Evolutionary conservation across 2,888 invertebrate genomes (phyloP), one percentile per base, ranked within the genome.

Genomic region (Metalampra italica): DNA sequence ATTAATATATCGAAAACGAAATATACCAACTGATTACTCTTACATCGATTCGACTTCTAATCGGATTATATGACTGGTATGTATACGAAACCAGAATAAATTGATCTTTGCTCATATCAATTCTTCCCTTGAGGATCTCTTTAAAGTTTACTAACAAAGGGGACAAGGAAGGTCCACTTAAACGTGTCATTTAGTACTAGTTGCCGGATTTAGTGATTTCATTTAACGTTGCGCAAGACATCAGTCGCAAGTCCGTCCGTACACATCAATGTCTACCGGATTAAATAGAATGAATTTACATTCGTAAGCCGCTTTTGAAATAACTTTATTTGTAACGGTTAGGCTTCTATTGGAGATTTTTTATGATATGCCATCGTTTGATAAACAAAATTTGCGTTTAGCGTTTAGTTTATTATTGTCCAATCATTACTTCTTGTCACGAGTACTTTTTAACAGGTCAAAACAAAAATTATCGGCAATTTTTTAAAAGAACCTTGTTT

Each of bases 1-100:
- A 36, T 36, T 9, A 3, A 22, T 40, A 15, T 40, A 36, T 36
- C 36, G 11, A 32, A 38, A 11, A 37, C 45, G 47, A 49, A 48
- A 52, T 52, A n/a, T n/a, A n/a, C n/a, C n/a, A 56, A 55, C 43
- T 22, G 37, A 39, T 74, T 80, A 76, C 68, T 63, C 59, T 65
- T 69, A 66, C 66, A 71, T 72, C 69, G 73, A 76, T 81, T 81
- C 69, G 71, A n/a, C 36, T 68, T 67, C 64, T 87, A 87, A 87
- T 86, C 87, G 76, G 87, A 85, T 87, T 70, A 66, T 53, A 57
- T 56, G 61, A 47, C 47, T 42, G 22, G 42, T 78, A 77, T 11
- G 7, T 39, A 29, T n/a, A 14, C 11, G 29, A 11, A 5, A 36
- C 36, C 36, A 36, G 36, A 36, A 11, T 36, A 15, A 9, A 22